phyloP scores from a whole-genome alignment of 2,797 vertebrate genomes.

The Chromobotia macracanthus region DNA sequence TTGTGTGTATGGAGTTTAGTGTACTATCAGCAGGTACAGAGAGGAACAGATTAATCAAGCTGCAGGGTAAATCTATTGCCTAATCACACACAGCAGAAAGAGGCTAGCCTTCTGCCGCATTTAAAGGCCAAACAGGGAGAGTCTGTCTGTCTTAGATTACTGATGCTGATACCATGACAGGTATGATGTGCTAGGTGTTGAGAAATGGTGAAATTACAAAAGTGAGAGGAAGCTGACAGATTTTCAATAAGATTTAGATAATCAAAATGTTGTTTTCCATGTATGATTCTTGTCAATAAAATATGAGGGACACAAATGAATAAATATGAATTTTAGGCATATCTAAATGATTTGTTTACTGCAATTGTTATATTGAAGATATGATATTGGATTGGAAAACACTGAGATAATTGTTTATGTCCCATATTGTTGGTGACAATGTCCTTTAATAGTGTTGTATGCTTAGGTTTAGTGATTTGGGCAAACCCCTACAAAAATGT shows the following conservation, averaged over 20 bases:
- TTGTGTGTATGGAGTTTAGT: conserved; percentile 61
- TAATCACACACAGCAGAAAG: conserved; percentile 38
- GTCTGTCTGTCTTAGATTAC: conserved; percentile 33
- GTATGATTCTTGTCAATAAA: conserved; percentile 4
- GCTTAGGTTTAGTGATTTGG: no score
- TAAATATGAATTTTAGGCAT: not conserved
- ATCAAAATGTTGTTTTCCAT: conserved; percentile 7
- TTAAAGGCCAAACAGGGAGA: conserved; percentile 33
- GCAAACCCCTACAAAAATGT: no score
- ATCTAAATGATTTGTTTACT: not conserved
- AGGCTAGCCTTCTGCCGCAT: conserved; percentile 27
- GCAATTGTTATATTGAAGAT: not conserved
- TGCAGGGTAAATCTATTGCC: conserved; percentile 36
- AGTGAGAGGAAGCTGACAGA: conserved; percentile 7
- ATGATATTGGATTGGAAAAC: conserved; percentile 8
- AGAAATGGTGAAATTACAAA: conserved; percentile 3
- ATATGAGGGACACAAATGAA: not conserved
- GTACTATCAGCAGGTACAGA: conserved; percentile 65
- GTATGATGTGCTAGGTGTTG: conserved; percentile 1
- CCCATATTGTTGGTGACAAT: not conserved
- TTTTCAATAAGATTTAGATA: conserved; percentile 13
- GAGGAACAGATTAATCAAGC: conserved; percentile 57
- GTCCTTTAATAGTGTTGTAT: not conserved
- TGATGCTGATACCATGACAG: conserved; percentile 13
- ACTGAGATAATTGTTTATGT: not conserved